These are phyloP conservation scores for Drosophila anomalata DNA, from an alignment of 2,888 invertebrate species.

Conservation along the genomic window DNA sequence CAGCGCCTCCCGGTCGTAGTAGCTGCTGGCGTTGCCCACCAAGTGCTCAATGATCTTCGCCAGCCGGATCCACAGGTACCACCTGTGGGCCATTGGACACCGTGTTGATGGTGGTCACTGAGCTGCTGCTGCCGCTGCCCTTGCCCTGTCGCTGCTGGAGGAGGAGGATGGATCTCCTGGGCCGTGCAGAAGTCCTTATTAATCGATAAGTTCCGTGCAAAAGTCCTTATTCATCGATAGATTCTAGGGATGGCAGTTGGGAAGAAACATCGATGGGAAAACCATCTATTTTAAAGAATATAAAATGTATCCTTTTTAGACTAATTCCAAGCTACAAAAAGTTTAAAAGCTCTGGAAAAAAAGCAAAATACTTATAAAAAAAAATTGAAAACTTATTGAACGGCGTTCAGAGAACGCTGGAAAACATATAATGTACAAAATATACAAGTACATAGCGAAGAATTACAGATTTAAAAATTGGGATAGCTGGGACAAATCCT, in stretches of 20 bases:
- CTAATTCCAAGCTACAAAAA: too few relatives aligned
- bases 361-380: too few relatives aligned
- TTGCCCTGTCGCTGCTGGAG: slow-evolving; percentile 88
- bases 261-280: too few relatives aligned
- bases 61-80: slow-evolving; percentile 94
- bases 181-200: slow-evolving; percentile 14
- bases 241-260: too few relatives aligned
- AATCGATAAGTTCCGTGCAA: too few relatives aligned
- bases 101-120: slow-evolving; percentile 83
- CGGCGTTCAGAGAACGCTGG: background rate
- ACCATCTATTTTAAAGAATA: too few relatives aligned
- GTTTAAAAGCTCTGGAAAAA: too few relatives aligned
- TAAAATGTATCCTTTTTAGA: too few relatives aligned
- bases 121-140: slow-evolving; percentile 84
- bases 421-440: slow-evolving; percentile 1
- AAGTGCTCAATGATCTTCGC: slow-evolving; percentile 95
- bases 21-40: slow-evolving; percentile 91
- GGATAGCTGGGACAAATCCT: background rate
- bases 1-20: slow-evolving; percentile 95
- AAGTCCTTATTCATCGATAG: too few relatives aligned
- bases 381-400: too few relatives aligned
- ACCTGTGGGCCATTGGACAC: slow-evolving; percentile 62
- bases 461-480: background rate
- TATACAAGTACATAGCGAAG: slow-evolving; percentile 1
- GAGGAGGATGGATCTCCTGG: slow-evolving; percentile 86